Evolutionary conservation across 53 echinoderm and acorn worm species (phyloP).

Genomic region (Pentamera pediparva): DNA sequence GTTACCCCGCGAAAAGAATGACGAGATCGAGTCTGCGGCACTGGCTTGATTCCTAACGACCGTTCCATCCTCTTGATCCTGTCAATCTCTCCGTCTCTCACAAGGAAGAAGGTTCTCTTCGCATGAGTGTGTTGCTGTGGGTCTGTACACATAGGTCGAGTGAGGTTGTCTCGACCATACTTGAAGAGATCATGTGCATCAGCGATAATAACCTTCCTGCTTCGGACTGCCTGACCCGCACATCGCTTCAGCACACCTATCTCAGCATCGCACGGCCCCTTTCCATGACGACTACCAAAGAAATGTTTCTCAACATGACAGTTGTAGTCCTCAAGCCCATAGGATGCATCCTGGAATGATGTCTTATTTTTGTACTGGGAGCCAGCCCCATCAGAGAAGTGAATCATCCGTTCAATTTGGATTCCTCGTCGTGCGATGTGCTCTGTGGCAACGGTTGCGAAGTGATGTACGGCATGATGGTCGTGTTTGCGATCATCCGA

Average conservation of each 20-base stretch:
- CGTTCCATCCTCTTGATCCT: background rate
- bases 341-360: background rate
- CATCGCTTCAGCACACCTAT: background rate
- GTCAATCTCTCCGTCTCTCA: background rate
- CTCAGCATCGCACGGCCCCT: conserved; percentile 5
- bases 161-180: background rate
- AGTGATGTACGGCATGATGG: background rate
- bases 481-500: conserved; percentile 12
- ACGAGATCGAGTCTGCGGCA: background rate
- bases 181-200: conserved; percentile 10
- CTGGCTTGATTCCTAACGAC: background rate
- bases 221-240: background rate
- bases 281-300: conserved; percentile 2
- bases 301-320: conserved; percentile 8
- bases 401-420: background rate
- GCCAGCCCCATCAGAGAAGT: conserved; percentile 15
- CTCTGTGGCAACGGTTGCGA: background rate
- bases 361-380: conserved; percentile 13
- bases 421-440: background rate
- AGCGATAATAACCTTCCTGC: background rate
- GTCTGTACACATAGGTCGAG: background rate
- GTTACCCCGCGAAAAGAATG: background rate
- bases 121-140: background rate
- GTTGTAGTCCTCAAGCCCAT: background rate
- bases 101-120: conserved; percentile 9